Percentiles rank a stretch among this genome's conserved stretches.
These are phyloP conservation scores for Drosophila dives DNA, from an alignment of 2,888 invertebrate species.

Conservation along the genomic window DNA sequence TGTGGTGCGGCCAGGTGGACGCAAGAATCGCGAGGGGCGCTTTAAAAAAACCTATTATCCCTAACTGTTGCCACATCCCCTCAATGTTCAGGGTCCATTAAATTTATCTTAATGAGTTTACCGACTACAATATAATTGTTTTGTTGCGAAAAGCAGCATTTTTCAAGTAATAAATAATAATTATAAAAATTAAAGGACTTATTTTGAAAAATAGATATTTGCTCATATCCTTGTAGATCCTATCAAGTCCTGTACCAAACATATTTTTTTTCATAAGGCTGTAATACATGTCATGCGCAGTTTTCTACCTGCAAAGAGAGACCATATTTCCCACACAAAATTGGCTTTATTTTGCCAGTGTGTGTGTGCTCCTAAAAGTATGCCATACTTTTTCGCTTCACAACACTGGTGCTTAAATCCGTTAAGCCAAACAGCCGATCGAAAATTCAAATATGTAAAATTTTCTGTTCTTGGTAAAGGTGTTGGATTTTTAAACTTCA, in stretches of 20 bases:
- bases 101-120: conserved; percentile 18
- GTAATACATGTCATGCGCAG: neutral
- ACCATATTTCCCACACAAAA: neutral
- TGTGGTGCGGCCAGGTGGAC: conserved; percentile 87
- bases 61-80: conserved; percentile 39
- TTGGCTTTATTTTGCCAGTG: neutral
- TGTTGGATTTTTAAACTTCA: too few relatives aligned
- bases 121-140: conserved; percentile 35
- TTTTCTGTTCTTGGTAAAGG: neutral
- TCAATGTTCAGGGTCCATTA: conserved; percentile 10
- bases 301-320: neutral
- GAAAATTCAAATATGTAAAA: neutral
- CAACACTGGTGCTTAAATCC: neutral
- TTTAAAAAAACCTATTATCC: conserved; percentile 90
- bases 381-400: neutral
- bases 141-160: conserved; percentile 25
- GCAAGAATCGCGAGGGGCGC: conserved; percentile 87
- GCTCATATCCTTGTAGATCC: neutral
- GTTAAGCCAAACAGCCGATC: neutral
- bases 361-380: neutral
- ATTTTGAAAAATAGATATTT: neutral
- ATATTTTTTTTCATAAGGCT: neutral
- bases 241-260: neutral
- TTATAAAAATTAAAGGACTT: neutral
- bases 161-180: neutral